Conservation (phyloP, 2,113 vertebrate genomes). For the Eptatretus burgeri region DNA sequence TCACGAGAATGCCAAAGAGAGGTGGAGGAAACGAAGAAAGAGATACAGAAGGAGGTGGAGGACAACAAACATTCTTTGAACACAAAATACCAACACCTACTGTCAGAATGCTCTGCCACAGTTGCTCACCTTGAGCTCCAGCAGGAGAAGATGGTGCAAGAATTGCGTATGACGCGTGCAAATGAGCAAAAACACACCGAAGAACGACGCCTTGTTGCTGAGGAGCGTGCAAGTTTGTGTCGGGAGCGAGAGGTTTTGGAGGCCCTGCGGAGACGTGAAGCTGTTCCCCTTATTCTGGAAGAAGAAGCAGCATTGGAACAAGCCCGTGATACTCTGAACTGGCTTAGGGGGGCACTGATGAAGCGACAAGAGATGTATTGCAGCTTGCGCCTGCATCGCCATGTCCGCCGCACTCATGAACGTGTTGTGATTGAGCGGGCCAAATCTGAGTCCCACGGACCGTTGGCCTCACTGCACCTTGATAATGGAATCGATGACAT, state of each 20-base stretch:
- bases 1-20: conserved; percentile 56
- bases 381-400: conserved; percentile 30
- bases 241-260: conserved; percentile 25
- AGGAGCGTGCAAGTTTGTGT: conserved; percentile 29
- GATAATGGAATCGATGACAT: conserved; percentile 38
- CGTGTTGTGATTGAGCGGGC: conserved; percentile 39
- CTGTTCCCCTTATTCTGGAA: conserved; percentile 21
- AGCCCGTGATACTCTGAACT: conserved; percentile 25
- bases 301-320: conserved; percentile 32
- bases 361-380: conserved; percentile 62
- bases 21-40: conserved; percentile 31
- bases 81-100: conserved; percentile 32
- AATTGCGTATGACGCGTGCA: conserved; percentile 16
- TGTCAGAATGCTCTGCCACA: conserved; percentile 32
- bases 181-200: no score
- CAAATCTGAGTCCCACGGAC: conserved; percentile 25
- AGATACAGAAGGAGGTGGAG: conserved; percentile 22
- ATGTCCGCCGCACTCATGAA: conserved; percentile 39
- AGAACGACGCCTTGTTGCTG: conserved; percentile 36
- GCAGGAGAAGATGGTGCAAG: conserved; percentile 54
- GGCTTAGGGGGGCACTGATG: conserved; percentile 34
- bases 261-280: conserved; percentile 21
- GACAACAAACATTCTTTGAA: conserved; percentile 34
- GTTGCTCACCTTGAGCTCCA: conserved; percentile 45
- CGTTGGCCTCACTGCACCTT: conserved; percentile 26